Percentiles rank a stretch among this genome's conserved stretches.
These are phyloP conservation scores for Lumbricus terrestris DNA, from an alignment of 2,888 invertebrate species.

Conservation along the genomic window DNA sequence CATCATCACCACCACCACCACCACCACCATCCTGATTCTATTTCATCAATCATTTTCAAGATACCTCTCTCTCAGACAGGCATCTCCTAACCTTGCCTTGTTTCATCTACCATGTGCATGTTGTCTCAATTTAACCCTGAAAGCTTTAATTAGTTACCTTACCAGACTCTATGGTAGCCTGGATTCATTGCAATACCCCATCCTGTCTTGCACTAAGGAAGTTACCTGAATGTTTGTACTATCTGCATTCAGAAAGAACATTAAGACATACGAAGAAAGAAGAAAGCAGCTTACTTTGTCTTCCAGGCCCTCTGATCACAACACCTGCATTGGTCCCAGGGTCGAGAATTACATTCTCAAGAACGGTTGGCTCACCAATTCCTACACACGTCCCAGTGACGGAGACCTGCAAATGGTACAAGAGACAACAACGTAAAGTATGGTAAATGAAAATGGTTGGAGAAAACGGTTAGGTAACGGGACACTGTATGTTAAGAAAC, in stretches of 20 bases:
- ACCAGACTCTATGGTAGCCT: neutral
- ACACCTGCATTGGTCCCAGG: neutral
- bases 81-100: too few relatives aligned
- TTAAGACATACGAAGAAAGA: too few relatives aligned
- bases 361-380: constrained; percentile 57
- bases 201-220: neutral
- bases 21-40: neutral
- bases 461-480: neutral
- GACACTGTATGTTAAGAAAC: neutral
- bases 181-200: neutral
- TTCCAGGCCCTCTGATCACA: neutral
- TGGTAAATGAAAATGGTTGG: neutral
- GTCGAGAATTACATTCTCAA: neutral
- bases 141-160: neutral
- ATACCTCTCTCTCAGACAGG: too few relatives aligned
- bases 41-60: too few relatives aligned
- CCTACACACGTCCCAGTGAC: constrained; percentile 76
- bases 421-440: neutral
- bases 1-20: neutral
- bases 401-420: constrained; percentile 40
- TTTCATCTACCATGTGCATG: too few relatives aligned
- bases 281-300: neutral
- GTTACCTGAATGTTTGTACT: neutral
- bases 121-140: too few relatives aligned
- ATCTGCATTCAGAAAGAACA: too few relatives aligned